These are phyloP conservation scores for Pempheris klunzingeri DNA, from an alignment of 2,797 vertebrate genomes.

Conservation along the genomic window DNA sequence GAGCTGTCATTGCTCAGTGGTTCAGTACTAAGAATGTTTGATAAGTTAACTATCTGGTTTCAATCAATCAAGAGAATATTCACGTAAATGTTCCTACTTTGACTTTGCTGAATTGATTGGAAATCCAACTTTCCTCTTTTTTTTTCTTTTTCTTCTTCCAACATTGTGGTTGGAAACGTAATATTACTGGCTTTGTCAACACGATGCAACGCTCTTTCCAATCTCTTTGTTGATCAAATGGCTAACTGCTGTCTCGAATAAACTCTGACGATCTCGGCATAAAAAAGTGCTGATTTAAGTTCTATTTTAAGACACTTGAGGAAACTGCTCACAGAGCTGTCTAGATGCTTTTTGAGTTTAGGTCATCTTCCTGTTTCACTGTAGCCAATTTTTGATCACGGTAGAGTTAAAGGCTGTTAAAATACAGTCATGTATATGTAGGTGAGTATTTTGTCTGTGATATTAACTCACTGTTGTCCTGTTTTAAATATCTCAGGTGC, in stretches of 20 bases:
- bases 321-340: slow-evolving; percentile 45
- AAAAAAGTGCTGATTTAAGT: slow-evolving; percentile 33
- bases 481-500: slow-evolving; percentile 84
- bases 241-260: not conserved
- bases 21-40: not conserved
- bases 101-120: not conserved
- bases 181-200: not conserved
- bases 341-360: slow-evolving; percentile 4
- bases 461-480: slow-evolving; percentile 15
- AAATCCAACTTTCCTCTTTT: too few species aligned
- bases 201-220: not conserved
- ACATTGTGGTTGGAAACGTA: not conserved
- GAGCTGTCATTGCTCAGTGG: not conserved
- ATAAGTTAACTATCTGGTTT: not conserved
- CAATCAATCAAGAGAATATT: too few species aligned
- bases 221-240: not conserved
- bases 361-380: slow-evolving; percentile 63
- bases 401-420: not conserved
- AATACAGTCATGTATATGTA: not conserved
- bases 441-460: slow-evolving; percentile 7
- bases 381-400: slow-evolving; percentile 12
- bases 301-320: slow-evolving; percentile 51
- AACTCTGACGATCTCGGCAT: slow-evolving; percentile 17
- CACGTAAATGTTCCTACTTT: not conserved
- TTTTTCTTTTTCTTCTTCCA: too few species aligned